These are phyloP conservation scores for Perodicticus potto DNA, from an alignment of 2,797 vertebrate genomes.

Conservation along the genomic window DNA sequence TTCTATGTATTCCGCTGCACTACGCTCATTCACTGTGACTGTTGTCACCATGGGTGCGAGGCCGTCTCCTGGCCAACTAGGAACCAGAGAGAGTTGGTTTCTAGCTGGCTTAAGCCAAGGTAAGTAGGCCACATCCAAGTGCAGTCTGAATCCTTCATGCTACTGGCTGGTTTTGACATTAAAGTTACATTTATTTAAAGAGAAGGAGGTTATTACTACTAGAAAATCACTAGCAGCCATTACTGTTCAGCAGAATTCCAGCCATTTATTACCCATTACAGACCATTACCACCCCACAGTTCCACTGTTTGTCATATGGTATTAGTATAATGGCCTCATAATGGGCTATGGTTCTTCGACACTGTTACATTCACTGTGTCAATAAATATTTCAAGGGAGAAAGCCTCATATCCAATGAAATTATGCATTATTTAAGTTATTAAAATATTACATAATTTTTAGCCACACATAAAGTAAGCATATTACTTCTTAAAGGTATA, in stretches of 20 bases:
- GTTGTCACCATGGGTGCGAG: neutral
- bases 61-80: neutral
- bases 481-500: constrained; percentile 46
- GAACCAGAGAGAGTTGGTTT: neutral
- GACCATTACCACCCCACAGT: constrained; percentile 57
- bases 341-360: constrained; percentile 53
- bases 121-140: constrained; percentile 9
- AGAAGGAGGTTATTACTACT: constrained; percentile 22
- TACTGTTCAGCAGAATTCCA: constrained; percentile 53
- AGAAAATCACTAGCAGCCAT: constrained; percentile 53
- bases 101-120: neutral
- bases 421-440: constrained; percentile 64
- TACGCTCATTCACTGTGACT: too few relatives aligned
- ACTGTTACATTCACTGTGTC: constrained; percentile 53
- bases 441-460: constrained; percentile 46
- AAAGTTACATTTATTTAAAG: constrained; percentile 52
- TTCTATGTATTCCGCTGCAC: neutral
- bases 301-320: constrained; percentile 46
- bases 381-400: constrained; percentile 46
- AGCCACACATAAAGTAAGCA: neutral
- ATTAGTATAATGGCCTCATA: constrained; percentile 62
- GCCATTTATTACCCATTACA: constrained; percentile 72
- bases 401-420: constrained; percentile 35
- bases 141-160: neutral
- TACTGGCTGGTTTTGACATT: constrained; percentile 29